Base-by-base conservation (phyloP, 1,140 invertebrate genomes). In the Stegodyphus mimosarum region DNA sequence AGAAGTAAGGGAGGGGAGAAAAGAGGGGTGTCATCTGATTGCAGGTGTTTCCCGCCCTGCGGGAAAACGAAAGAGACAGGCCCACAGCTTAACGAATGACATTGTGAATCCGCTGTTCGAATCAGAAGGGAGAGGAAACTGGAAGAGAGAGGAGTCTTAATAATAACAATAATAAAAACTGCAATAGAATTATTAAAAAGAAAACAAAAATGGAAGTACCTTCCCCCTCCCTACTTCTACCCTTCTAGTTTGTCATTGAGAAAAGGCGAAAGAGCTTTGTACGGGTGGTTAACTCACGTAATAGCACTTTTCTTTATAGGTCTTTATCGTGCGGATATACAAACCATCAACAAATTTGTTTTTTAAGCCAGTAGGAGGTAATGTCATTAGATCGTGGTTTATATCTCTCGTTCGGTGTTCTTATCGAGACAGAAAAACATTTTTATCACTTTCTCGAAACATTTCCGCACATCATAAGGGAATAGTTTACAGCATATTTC, bases 1-100 rank as follows among this genome's bases (percentile, higher is more conserved):
- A 71, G 70, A 53, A 17, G 18, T n/a, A 60, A 64, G 69, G 67
- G 69, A 60, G 55, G 52, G 67, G 7, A 69, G 60, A 49, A 17
- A 60, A 18, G 48, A 67, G 33, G 69, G 69, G 15, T 11, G 51
- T 81, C 78, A 81, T 69, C 67, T 81, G 78, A 81, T 69, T 72
- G 78, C 78, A 71, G 78, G 70, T 81, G 78, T 81, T 81, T 81
- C 69, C 78, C 78, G 69, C 78, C 78, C 67, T 60, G 69, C 52
- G 69, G 55, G 67, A 52, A 71, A 53, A 9, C n/a, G 48, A 11
- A 81, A 72, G 48, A 60, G 48, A 70, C 60, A 53, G 49, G 13
- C 63, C 33, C 69, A 13, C 10, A 69, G 52, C 69, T 69, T 69
- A 72, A 33, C 67, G 78, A 81, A 81, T 81, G 78, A 81, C 78